These are phyloP conservation scores for Dendrolimus houi DNA, from an alignment of 2,888 invertebrate genomes.

Conservation along the genomic window DNA sequence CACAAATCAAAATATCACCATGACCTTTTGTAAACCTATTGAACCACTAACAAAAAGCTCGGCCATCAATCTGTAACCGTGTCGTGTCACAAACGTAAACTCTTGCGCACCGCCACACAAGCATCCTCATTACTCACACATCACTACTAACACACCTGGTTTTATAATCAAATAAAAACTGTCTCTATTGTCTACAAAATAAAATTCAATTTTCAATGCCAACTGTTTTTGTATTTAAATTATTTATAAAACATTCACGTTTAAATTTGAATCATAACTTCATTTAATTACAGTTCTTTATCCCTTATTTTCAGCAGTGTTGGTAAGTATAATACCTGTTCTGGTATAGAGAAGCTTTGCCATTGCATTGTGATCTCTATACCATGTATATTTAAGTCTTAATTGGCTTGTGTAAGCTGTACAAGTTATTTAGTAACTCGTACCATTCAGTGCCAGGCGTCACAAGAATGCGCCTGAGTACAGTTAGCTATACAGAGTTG, in stretches of 20 bases:
- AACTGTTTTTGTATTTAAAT: not conserved
- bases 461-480: conserved; percentile 49
- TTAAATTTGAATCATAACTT: not conserved
- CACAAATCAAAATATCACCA: not conserved
- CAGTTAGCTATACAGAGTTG: conserved; percentile 19
- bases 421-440: conserved; percentile 16
- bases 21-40: not conserved
- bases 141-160: not conserved
- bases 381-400: not conserved
- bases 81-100: not conserved
- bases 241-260: not conserved
- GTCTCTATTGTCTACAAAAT: not conserved
- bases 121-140: not conserved
- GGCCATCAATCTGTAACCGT: not conserved
- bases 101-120: not conserved
- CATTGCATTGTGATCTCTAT: not conserved
- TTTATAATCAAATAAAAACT: not conserved
- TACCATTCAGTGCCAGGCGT: conserved; percentile 61
- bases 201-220: not conserved
- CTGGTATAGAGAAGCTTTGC: not conserved
- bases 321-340: not conserved
- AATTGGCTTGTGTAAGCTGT: not conserved
- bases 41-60: not conserved
- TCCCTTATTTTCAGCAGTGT: not conserved
- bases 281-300: not conserved